Base-by-base conservation (phyloP, 2,888 invertebrate genomes). In the Galerucella calmariensis region DNA sequence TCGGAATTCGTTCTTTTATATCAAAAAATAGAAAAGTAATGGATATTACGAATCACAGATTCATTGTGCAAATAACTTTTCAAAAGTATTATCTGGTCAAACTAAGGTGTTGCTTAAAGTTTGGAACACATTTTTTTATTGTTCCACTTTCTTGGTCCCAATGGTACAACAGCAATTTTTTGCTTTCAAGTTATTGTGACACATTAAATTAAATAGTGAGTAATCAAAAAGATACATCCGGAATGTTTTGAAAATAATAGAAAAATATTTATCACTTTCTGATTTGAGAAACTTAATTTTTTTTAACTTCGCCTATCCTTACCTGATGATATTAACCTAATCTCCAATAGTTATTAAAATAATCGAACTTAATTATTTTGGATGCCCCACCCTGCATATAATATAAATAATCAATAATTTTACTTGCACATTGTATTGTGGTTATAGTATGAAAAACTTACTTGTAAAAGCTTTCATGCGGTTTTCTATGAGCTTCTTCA, bases 401-500 rank as follows among this genome's bases (percentile, higher is more conserved):
- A 46, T 46, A 46, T 46, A 46, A 46, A 46, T 46, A 46, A 46
- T 46, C 46, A 46, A 46, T 46, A 46, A 46, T 46, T 46, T 46
- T 46, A 46, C 46, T 46, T 46, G 46, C 46, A 46, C 46, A 46
- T 46, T 46, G 46, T 46, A 46, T 46, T 46, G 46, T 46, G 46
- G 46, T 46, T 46, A 46, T 46, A 46, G 46, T 46, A 46, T 46
- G 46, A 46, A 62, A 62, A 35, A 62, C 51, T 72, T 74, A 77
- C 77, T 73, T 75, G 24, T 77, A 77, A 67, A 75, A 77, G 5
- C 61, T 67, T 51, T 59, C 66, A 48, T 72, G 74, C 8, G 67
- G 51, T 63, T 48, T 62, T 59, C 62, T 24, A 65, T 74, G 75
- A 14, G 77, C 65, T 44, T 74, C 35, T 61, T 75, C 73, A 11